Base-by-base conservation (phyloP, 2,888 invertebrate species). In the Hydropsyche betteni region DNA sequence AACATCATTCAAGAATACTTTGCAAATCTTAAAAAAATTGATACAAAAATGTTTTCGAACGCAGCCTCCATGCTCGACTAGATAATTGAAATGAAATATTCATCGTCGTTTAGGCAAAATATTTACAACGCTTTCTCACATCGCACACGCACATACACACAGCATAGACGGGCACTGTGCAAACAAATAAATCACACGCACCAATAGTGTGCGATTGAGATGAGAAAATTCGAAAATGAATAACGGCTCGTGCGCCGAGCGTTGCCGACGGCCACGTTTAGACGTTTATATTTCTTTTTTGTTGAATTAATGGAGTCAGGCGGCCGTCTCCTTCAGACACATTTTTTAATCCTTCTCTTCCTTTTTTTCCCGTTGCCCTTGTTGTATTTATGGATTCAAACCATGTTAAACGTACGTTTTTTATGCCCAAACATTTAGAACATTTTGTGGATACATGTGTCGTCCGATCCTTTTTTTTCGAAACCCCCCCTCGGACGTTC, bases 311-410 rank as follows among this genome's bases (percentile, higher is more conserved):
- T 70, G 70, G 53, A 70, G 70, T 70, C 70, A 53, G 53, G 70
- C 70, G 70, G 70, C 70, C 70, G 70, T 70, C 70, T 70, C 52
- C 52, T 70, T 70, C 70, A 70, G 70, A 70, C 70, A 70, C 70
- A 53, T 70, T 70, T 70, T 70, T 70, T 69, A 69, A 51, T 50
- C 44, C 69, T 44, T 51, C 44, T 16, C n/a, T 4, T 38, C 12
- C 14, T 68, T 10, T 69, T 34, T 33, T 24, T 68, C n/a, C 5
- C 38, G 10, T 69, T 44, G 44, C 12, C 50, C 50, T 69, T 38
- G 69, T 69, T 51, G 69, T 69, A 69, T 69, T 69, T 69, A 64
- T 64, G 64, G 64, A 64, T 69, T 50, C 69, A 44, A 51, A 69
- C 51, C 69, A 51, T 69, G 69, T 69, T 44, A 50, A 69, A 51